phyloP scores from a whole-genome alignment of 2,797 vertebrate species.

The Acrossocheilus fasciatus region DNA sequence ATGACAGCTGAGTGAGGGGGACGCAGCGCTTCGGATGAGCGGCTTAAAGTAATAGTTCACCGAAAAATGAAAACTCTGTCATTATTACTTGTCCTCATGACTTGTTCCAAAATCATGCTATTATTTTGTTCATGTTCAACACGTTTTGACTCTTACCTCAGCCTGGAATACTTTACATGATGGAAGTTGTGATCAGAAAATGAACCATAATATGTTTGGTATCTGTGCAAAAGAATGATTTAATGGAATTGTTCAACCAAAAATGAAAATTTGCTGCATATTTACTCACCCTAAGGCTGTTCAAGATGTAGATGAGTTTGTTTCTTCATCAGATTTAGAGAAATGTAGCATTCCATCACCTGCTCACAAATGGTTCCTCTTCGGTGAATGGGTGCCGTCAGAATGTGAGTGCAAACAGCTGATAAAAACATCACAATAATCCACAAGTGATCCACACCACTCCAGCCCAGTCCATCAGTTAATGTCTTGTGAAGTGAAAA shows the following conservation, averaged over 20 bases:
- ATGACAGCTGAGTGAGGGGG: conserved; percentile 31
- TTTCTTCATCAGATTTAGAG: neutral
- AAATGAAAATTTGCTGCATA: neutral
- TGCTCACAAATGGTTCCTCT: neutral
- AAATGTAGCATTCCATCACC: neutral
- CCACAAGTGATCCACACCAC: neutral
- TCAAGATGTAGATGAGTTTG: neutral
- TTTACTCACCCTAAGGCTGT: neutral
- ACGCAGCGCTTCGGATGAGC: neutral
- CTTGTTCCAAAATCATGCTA: neutral
- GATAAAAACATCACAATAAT: neutral
- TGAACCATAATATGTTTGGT: neutral
- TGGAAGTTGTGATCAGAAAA: neutral
- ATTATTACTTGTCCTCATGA: neutral
- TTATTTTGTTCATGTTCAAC: neutral
- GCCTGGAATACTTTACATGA: neutral
- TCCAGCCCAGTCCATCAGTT: neutral
- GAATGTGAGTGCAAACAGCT: neutral
- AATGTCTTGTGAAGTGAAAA: neutral
- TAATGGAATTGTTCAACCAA: neutral
- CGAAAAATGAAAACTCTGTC: neutral
- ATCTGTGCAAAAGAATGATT: neutral
- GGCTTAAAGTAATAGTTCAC: neutral
- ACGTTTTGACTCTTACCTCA: neutral
- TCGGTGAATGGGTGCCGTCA: neutral